Evolutionary conservation across 2,888 invertebrate species (phyloP).

Genomic region (Drosophila atroscutellata): DNA sequence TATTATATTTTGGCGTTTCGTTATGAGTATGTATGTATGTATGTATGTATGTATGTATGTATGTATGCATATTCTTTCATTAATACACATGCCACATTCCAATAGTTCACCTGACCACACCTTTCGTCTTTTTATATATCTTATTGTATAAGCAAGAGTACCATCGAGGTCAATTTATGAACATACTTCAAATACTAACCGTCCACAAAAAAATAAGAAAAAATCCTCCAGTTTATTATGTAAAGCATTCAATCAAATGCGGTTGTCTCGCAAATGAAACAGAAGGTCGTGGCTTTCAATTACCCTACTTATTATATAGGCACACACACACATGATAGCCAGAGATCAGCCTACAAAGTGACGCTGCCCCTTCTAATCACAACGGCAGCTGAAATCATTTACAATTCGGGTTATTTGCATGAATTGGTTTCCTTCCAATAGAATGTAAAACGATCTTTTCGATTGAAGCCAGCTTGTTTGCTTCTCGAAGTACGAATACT

Average conservation of each 20-base stretch:
- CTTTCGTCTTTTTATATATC: conserved; percentile 7
- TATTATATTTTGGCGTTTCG: neutral
- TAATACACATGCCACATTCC: conserved; percentile 26
- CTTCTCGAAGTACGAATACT: neutral
- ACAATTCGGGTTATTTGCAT: conserved; percentile 34
- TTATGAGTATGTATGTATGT: neutral
- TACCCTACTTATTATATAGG: conserved; percentile 51
- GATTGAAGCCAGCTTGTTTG: neutral
- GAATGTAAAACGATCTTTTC: conserved; percentile 11
- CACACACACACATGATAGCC: conserved; percentile 11
- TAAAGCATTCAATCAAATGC: conserved; percentile 60
- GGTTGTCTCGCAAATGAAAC: conserved; percentile 54
- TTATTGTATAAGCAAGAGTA: conserved; percentile 3
- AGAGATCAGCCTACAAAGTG: conserved; percentile 37
- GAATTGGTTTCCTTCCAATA: conserved; percentile 1
- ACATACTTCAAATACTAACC: conserved; percentile 39
- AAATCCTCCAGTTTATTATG: conserved; percentile 45
- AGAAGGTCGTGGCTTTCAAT: conserved; percentile 68
- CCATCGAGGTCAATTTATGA: conserved; percentile 40
- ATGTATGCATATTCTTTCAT: neutral
- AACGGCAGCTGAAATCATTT: conserved; percentile 37
- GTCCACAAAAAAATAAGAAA: neutral
- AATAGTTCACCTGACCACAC: conserved; percentile 38
- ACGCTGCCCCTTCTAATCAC: conserved; percentile 58
- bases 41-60: neutral